Percentiles rank a stretch among this genome's conserved stretches.
phyloP scores from a whole-genome alignment of 2,113 vertebrate species.

The Pholis gunnellus region DNA sequence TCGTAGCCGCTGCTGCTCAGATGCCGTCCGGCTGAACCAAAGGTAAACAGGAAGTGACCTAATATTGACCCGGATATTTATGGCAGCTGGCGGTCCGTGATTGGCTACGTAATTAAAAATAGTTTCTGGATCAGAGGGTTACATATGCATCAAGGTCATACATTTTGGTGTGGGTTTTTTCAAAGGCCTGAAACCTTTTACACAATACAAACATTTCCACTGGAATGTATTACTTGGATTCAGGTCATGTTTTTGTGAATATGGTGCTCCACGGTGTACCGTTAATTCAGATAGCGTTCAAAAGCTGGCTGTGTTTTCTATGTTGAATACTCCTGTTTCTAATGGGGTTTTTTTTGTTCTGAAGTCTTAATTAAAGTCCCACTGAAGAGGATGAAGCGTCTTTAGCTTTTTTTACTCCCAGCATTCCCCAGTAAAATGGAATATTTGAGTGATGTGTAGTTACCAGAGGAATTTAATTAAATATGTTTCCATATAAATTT shows the following conservation, averaged over 20 bases:
- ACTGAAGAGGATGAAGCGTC: not conserved
- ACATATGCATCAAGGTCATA: slow-evolving; percentile 6
- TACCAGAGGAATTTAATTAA: not conserved
- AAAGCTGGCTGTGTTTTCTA: not conserved
- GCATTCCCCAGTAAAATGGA: not conserved
- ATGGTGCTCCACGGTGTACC: not conserved
- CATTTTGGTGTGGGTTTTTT: not conserved
- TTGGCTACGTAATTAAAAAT: too few relatives aligned
- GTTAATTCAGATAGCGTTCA: not conserved
- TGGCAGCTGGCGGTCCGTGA: too few relatives aligned
- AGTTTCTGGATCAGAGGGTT: too few relatives aligned
- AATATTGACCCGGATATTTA: too few relatives aligned
- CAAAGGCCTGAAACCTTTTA: not conserved
- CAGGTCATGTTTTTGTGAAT: not conserved
- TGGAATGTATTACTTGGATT: not conserved
- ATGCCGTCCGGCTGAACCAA: too few relatives aligned
- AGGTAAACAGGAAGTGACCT: too few relatives aligned
- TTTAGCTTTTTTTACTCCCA: too few relatives aligned
- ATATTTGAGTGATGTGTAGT: not conserved
- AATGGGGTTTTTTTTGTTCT: not conserved
- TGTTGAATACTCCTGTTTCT: not conserved
- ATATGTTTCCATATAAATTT: not conserved
- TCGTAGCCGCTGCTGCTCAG: too few relatives aligned
- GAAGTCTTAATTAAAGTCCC: not conserved
- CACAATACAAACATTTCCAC: slow-evolving; percentile 2